Conservation (phyloP, 2,113 vertebrate genomes). For the Mesembrinibis cayennensis region DNA sequence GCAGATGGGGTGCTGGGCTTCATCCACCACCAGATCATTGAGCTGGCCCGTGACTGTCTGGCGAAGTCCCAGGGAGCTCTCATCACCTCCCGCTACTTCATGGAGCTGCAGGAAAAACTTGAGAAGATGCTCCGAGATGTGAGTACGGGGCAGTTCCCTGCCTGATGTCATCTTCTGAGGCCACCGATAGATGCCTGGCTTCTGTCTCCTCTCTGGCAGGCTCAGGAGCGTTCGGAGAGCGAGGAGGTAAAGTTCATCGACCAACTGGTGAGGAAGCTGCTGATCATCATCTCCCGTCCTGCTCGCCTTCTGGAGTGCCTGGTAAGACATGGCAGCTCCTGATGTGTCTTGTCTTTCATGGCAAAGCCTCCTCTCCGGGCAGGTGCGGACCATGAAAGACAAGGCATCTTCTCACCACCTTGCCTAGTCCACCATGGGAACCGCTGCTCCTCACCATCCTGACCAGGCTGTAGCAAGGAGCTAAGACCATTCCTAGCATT, state of each 20-base stretch:
- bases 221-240: conserved; percentile 91
- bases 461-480: neutral
- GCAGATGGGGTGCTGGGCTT: conserved; percentile 95
- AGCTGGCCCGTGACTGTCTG: conserved; percentile 94
- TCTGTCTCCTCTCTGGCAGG: conserved; percentile 65
- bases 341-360: neutral
- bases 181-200: neutral
- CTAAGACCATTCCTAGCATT: neutral
- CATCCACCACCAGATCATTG: conserved; percentile 96
- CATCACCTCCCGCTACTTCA: conserved; percentile 93
- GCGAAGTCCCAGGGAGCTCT: conserved; percentile 91
- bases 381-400: neutral
- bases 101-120: conserved; percentile 96
- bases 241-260: conserved; percentile 89
- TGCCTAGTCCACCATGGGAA: neutral
- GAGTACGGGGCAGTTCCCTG: neutral
- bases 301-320: conserved; percentile 94
- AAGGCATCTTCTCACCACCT: neutral
- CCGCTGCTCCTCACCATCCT: neutral
- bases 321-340: conserved; percentile 71
- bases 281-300: conserved; percentile 93
- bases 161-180: neutral
- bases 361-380: no score
- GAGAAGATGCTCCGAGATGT: conserved; percentile 94
- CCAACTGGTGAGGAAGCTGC: conserved; percentile 90